A percentile compares a stretch with the other conserved stretches of the same genome.
These are phyloP conservation scores for Drosophila leontia DNA, from an alignment of 1,140 invertebrate species.

Conservation along the genomic window DNA sequence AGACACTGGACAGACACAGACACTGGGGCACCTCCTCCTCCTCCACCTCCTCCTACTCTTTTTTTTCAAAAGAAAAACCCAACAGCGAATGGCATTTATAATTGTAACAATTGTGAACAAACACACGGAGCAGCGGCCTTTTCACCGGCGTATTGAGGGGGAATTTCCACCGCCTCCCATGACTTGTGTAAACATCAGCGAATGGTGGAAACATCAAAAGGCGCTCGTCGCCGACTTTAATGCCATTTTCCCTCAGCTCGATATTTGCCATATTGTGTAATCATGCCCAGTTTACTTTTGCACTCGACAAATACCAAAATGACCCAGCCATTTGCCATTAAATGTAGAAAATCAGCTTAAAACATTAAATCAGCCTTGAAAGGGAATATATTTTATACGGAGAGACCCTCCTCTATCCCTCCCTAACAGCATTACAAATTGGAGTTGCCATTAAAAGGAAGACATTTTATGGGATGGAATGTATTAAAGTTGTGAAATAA, in stretches of 20 bases:
- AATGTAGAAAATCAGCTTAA: constrained; percentile 12
- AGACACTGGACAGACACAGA: constrained; percentile 19
- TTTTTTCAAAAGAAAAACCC: constrained; percentile 26
- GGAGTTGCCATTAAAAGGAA: not conserved
- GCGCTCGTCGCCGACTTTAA: constrained; percentile 49
- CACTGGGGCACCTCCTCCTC: constrained; percentile 22
- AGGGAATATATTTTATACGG: constrained; percentile 5
- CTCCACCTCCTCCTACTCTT: not conserved
- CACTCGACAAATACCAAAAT: constrained; percentile 4
- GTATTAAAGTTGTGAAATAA: not conserved
- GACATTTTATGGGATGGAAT: not conserved
- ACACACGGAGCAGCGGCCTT: constrained; percentile 31
- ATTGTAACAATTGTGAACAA: constrained; percentile 61
- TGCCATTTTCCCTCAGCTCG: constrained; percentile 35
- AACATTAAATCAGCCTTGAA: constrained; percentile 8
- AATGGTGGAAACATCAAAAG: constrained; percentile 39
- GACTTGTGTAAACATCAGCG: constrained; percentile 53
- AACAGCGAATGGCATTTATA: constrained; percentile 49
- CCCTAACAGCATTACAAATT: not conserved
- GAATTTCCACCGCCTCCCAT: constrained; percentile 18
- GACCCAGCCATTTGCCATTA: not conserved
- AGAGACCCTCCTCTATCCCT: not conserved
- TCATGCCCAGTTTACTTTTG: not conserved
- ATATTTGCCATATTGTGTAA: constrained; percentile 29
- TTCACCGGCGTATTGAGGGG: constrained; percentile 13